A percentile compares a stretch with the other conserved stretches of the same genome.
phyloP scores from a whole-genome alignment of 2,113 vertebrate species.

The Tenebrosternarchus preto region DNA sequence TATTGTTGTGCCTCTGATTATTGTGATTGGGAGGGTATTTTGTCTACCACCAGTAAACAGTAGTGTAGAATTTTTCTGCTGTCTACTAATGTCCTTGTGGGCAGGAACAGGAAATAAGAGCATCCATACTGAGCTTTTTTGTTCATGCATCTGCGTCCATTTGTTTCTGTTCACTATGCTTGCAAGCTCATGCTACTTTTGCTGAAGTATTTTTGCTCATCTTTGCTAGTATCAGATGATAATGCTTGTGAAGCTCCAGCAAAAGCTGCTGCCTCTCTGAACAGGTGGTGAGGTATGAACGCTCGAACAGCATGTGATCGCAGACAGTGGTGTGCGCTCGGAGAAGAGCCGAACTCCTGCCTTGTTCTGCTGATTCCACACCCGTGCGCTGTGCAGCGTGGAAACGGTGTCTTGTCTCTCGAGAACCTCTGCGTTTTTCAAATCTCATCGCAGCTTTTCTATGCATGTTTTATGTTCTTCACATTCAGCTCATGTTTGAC shows the following conservation, averaged over 20 bases:
- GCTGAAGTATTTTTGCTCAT: background rate
- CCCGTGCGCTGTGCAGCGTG: too few species aligned
- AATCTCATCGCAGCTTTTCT: constrained; percentile 9
- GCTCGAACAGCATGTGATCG: too few species aligned
- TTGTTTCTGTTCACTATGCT: background rate
- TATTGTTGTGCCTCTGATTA: background rate
- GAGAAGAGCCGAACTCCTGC: too few species aligned
- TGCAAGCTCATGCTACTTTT: constrained; percentile 1
- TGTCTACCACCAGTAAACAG: background rate
- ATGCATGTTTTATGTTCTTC: constrained; percentile 43
- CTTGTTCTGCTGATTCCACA: too few species aligned
- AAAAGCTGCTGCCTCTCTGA: too few species aligned
- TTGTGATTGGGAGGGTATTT: background rate
- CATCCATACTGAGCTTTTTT: background rate
- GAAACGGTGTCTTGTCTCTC: too few species aligned
- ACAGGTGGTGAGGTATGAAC: too few species aligned
- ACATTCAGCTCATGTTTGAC: constrained; percentile 48
- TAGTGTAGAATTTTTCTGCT: background rate
- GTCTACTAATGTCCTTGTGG: background rate
- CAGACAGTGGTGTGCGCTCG: too few species aligned
- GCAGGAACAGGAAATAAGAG: background rate
- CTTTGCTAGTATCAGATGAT: background rate
- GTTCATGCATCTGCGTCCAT: background rate
- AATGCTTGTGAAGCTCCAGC: background rate
- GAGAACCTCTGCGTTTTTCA: background rate